phyloP scores from a whole-genome alignment of 2,797 vertebrate species.

The Setipinna tenuifilis region DNA sequence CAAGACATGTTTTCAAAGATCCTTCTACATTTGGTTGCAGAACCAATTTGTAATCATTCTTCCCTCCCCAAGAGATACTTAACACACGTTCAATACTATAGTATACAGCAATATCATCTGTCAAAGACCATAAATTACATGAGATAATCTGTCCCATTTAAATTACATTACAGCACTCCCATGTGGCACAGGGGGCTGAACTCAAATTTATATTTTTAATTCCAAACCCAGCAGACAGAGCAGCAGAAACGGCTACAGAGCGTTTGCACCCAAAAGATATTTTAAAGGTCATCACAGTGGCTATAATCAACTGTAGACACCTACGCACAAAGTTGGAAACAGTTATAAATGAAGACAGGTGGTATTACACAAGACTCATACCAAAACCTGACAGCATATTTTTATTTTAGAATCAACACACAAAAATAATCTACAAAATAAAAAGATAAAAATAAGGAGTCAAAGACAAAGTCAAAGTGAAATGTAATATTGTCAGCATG shows the following conservation, averaged over 20 bases:
- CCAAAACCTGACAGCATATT: conserved; percentile 70
- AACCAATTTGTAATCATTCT: background rate
- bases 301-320: background rate
- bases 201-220: too few species aligned
- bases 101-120: too few species aligned
- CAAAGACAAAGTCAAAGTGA: conserved; percentile 67
- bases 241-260: background rate
- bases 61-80: background rate
- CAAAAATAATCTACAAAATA: conserved; percentile 81
- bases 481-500: conserved; percentile 54
- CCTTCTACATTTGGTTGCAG: background rate
- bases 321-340: background rate
- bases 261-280: background rate
- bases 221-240: too few species aligned
- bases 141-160: too few species aligned
- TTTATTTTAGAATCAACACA: conserved; percentile 76
- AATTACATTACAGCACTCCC: too few species aligned
- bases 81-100: too few species aligned
- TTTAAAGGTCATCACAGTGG: background rate
- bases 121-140: too few species aligned
- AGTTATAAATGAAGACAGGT: background rate
- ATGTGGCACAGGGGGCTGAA: too few species aligned
- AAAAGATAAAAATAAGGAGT: conserved; percentile 69
- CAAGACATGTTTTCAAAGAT: background rate
- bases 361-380: conserved; percentile 27